These are phyloP conservation scores for Drosophila grimshawi DNA, from an alignment of 1,140 invertebrate genomes.

Conservation along the genomic window DNA sequence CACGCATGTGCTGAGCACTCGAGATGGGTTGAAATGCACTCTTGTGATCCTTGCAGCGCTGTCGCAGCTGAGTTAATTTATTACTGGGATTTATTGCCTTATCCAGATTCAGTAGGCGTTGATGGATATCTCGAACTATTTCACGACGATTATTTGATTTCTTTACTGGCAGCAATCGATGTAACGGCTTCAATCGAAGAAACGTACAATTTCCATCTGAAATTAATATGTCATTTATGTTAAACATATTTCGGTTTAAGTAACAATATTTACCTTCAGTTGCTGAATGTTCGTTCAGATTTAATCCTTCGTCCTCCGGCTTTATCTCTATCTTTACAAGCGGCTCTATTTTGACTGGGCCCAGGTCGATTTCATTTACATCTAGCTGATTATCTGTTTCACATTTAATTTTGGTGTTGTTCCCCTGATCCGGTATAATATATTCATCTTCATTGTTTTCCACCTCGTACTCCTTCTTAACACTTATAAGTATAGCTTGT, in stretches of 20 bases:
- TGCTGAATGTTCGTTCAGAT: not conserved
- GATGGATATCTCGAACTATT: conserved; percentile 1
- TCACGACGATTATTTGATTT: conserved; percentile 25
- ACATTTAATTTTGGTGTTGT: not conserved
- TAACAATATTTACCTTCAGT: not conserved
- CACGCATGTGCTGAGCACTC: conserved; percentile 14
- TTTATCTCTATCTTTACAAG: not conserved
- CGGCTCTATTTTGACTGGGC: conserved; percentile 17
- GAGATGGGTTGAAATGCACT: not conserved
- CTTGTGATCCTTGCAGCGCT: not conserved
- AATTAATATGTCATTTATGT: not conserved
- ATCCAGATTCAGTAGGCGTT: conserved; percentile 7
- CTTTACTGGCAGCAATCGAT: not conserved
- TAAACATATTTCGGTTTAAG: not conserved
- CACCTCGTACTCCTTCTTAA: conserved; percentile 11
- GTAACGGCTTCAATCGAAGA: too few relatives aligned
- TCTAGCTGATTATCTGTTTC: not conserved
- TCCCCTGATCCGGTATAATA: not conserved
- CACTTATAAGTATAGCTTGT: not conserved
- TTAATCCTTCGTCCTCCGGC: not conserved
- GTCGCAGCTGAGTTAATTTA: not conserved
- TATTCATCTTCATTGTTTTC: not conserved
- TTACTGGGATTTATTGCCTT: not conserved
- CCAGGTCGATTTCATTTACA: conserved; percentile 7
- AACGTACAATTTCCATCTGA: not conserved